A percentile compares a stretch with the other conserved stretches of the same genome.
phyloP scores from a whole-genome alignment of 2,113 vertebrate genomes.

The Podarcis muralis region DNA sequence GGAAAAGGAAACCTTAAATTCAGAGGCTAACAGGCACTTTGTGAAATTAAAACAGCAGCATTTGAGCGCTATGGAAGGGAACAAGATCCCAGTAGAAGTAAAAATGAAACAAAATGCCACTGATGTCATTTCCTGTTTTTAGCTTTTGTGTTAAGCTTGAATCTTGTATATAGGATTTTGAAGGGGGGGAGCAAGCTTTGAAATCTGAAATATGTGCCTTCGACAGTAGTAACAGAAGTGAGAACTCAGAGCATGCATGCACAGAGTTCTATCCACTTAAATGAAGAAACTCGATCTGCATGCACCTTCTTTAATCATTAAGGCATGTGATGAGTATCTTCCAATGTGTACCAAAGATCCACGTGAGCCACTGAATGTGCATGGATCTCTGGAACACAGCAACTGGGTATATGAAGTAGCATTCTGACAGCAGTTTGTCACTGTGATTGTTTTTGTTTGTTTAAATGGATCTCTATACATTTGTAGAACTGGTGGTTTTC shows the following conservation, averaged over 20 bases:
- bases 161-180: not conserved
- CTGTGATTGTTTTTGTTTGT: conserved; percentile 44
- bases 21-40: conserved; percentile 33
- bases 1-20: conserved; percentile 49
- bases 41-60: conserved; percentile 45
- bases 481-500: conserved; percentile 70
- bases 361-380: not conserved
- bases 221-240: conserved; percentile 4
- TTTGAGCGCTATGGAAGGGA: conserved; percentile 34
- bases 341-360: not conserved
- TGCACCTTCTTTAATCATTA: not conserved
- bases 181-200: not conserved
- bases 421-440: conserved; percentile 44
- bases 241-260: not conserved
- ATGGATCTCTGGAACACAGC: not conserved
- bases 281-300: not conserved
- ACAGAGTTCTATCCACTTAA: not conserved
- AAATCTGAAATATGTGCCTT: conserved; percentile 13
- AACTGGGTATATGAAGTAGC: conserved; percentile 38
- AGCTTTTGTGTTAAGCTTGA: conserved; percentile 42
- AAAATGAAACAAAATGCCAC: conserved; percentile 26
- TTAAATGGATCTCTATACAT: conserved; percentile 36
- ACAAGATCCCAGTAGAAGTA: conserved; percentile 18
- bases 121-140: conserved; percentile 67
- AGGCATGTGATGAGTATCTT: not conserved